Base-by-base conservation (phyloP, 2,888 invertebrate species). In the Pantelozetes paolii region DNA sequence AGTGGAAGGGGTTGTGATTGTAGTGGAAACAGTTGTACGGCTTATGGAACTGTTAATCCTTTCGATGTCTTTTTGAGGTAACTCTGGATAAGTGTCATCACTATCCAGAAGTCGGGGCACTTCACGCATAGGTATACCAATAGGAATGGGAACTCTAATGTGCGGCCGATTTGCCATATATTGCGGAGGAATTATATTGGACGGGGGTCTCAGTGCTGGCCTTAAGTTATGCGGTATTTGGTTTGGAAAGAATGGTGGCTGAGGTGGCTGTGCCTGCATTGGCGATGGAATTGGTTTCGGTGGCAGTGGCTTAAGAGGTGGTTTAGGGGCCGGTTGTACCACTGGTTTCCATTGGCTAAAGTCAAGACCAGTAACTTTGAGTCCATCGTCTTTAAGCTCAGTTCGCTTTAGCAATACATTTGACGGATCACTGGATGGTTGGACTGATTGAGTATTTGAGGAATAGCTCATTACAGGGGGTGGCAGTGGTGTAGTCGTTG, bases 281-380 rank as follows among this genome's bases (percentile, higher is more conserved):
- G 54, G 15, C 1, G 70, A 28, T 32, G 70, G 28, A 26, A 3
- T 70, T 13, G 45, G 45, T 28, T 28, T 70, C 15, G 42, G 30
- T 30, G 73, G 67, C 36, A 73, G 9, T 40, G 67, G 20, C 26
- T 45, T 50, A 23, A 40, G 36, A 26, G 23, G 15, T 70, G 70
- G 45, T 23, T 6, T 50, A n/a, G n/a, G n/a, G 13, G 2, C 40
- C 32, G 18, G 72, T 59, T n/a, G 70, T 36, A 40, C 36, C 18
- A 70, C 48, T n/a, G 71, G 71, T 18, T 26, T 48, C 71, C 71
- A 70, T 32, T 70, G 71, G 9, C 71, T 48, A 36, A 64, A 64
- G 30, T 64, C 64, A 2, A 64, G 9, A 15, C 64, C 64, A 1
- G 36, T 3, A 2, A 36, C 11, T 20, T n/a, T 32, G 40, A 36